These are phyloP conservation scores for Saturnia japonica DNA, from an alignment of 2,888 invertebrate species.

Conservation along the genomic window DNA sequence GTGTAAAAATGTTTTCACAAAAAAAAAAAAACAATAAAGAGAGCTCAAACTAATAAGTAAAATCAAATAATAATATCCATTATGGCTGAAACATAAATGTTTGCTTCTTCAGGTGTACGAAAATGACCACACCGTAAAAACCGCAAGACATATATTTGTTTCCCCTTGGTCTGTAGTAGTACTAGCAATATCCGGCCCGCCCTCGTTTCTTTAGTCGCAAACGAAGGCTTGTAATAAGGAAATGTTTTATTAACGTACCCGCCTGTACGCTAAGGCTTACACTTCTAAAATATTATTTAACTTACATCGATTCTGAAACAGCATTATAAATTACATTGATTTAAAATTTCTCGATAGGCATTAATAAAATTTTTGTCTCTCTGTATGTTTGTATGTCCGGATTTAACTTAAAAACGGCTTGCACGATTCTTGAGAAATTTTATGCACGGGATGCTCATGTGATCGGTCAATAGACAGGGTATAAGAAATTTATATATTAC, in stretches of 20 bases:
- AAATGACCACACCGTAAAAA: not conserved
- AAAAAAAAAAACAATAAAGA: no score
- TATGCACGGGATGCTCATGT: no score
- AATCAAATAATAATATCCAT: not conserved
- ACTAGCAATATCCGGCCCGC: conserved; percentile 1
- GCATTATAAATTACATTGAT: no score
- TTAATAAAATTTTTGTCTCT: no score
- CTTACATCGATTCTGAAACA: no score
- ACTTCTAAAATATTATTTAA: not conserved
- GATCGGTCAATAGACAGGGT: no score
- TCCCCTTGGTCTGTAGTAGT: not conserved
- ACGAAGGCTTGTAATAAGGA: conserved; percentile 11
- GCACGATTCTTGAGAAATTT: no score
- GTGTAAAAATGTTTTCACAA: no score
- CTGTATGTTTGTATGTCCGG: no score
- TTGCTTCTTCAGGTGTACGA: not conserved
- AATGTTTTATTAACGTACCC: conserved; percentile 11
- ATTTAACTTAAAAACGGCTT: no score
- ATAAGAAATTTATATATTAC: no score
- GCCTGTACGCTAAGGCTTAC: not conserved
- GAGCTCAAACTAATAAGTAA: not conserved
- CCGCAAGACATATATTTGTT: not conserved
- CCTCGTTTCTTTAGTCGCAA: not conserved
- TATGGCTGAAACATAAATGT: not conserved
- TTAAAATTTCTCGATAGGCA: no score